These are phyloP conservation scores for Drosophila navojoa DNA, from an alignment of 1,140 invertebrate species.

Conservation along the genomic window DNA sequence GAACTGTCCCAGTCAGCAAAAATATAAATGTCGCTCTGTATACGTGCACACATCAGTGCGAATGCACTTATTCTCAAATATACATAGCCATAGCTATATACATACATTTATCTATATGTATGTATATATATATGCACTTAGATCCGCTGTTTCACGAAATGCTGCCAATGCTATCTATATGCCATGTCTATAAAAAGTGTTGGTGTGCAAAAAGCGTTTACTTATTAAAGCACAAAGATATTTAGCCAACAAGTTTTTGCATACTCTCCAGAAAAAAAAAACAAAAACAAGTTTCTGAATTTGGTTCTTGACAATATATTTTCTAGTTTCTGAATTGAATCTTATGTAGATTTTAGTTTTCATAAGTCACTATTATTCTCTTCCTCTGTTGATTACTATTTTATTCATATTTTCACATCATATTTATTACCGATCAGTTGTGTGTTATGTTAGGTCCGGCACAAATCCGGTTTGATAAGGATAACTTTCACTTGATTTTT, in stretches of 20 bases:
- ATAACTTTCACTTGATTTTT: conserved; percentile 12
- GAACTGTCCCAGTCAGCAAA: conserved; percentile 17
- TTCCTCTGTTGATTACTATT: too few relatives aligned
- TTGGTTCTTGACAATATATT: not conserved
- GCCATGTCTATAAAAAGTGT: too few relatives aligned
- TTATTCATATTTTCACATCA: too few relatives aligned
- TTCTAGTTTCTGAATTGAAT: too few relatives aligned
- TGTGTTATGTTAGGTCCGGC: not conserved
- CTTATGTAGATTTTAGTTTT: too few relatives aligned
- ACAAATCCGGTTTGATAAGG: conserved; percentile 5
- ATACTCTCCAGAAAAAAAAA: too few relatives aligned
- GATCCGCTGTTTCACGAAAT: not conserved
- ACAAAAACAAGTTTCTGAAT: not conserved
- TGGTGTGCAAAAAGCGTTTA: too few relatives aligned
- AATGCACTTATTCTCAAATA: not conserved
- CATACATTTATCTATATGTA: not conserved
- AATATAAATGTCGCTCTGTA: not conserved
- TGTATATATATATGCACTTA: not conserved
- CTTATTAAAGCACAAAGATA: too few relatives aligned
- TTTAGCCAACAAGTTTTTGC: too few relatives aligned
- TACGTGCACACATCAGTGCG: conserved; percentile 7
- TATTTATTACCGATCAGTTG: too few relatives aligned
- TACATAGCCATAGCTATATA: not conserved
- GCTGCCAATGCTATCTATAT: not conserved
- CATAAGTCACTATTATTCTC: too few relatives aligned